Conservation (phyloP, 2,888 invertebrate genomes). For the Cacoxenus indagator region DNA sequence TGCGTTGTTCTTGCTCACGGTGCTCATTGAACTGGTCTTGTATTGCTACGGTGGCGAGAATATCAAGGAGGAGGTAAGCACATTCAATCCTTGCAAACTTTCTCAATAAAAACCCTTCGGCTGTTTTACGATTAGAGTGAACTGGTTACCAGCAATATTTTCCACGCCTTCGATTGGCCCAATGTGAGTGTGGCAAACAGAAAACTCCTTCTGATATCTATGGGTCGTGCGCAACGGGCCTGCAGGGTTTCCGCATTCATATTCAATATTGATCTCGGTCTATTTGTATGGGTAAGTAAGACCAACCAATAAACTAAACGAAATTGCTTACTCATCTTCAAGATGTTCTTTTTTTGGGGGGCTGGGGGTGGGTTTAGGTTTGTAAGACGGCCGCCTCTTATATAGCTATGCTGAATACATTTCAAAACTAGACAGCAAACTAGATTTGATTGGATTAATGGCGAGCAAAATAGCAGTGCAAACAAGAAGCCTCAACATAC, state of each 20-base stretch:
- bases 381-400: slow-evolving; percentile 31
- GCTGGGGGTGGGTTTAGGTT: slow-evolving; percentile 30
- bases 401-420: slow-evolving; percentile 33
- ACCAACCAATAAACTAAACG: not conserved
- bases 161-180: slow-evolving; percentile 32
- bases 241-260: slow-evolving; percentile 32
- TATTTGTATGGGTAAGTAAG: slow-evolving; percentile 37
- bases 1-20: slow-evolving; percentile 31
- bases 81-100: not conserved
- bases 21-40: slow-evolving; percentile 33
- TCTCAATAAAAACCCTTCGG: not conserved
- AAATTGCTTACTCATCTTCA: not conserved
- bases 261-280: slow-evolving; percentile 35
- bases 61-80: slow-evolving; percentile 34
- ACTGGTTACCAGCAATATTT: slow-evolving; percentile 27
- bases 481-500: too few relatives aligned
- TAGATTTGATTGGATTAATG: too few relatives aligned
- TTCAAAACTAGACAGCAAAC: slow-evolving; percentile 22
- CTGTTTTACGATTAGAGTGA: slow-evolving; percentile 20
- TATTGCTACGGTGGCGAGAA: slow-evolving; percentile 41
- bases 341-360: too few relatives aligned
- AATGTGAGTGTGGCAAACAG: slow-evolving; percentile 21
- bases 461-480: too few relatives aligned
- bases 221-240: slow-evolving; percentile 36
- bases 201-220: slow-evolving; percentile 29